Percentiles rank a stretch among this genome's conserved stretches.
These are phyloP conservation scores for Recurvirostra avosetta DNA, from an alignment of 2,113 vertebrate species.

Conservation along the genomic window DNA sequence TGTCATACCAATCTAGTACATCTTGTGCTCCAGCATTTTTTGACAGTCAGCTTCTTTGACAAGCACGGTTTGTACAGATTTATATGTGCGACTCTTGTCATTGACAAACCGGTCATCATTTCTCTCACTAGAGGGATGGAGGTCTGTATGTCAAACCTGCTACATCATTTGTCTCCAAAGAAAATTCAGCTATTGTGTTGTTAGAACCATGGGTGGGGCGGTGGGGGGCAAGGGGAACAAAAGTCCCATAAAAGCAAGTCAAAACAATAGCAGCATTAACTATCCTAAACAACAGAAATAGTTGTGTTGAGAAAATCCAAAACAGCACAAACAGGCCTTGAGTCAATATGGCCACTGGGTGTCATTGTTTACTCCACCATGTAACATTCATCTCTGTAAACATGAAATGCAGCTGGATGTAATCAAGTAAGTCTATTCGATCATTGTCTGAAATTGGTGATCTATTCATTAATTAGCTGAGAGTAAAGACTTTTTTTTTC, in stretches of 20 bases:
- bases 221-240: not conserved
- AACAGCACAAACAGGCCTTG: not conserved
- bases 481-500: not conserved
- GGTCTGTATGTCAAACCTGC: not conserved
- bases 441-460: not conserved
- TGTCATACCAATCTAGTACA: not conserved
- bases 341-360: conserved; percentile 43
- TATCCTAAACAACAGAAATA: not conserved
- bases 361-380: conserved; percentile 60
- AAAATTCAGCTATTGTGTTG: not conserved
- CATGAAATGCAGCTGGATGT: not conserved
- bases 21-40: not conserved
- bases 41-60: not conserved
- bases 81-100: not conserved
- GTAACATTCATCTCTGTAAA: not conserved
- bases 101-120: not conserved
- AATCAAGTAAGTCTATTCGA: not conserved
- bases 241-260: not conserved
- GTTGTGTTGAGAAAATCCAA: not conserved
- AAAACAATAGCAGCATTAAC: not conserved
- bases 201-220: not conserved
- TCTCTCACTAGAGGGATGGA: not conserved
- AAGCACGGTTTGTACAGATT: not conserved
- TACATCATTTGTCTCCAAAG: not conserved
- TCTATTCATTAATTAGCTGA: not conserved